These are phyloP conservation scores for Piezodorus guildinii DNA, from an alignment of 1,140 invertebrate genomes.

Conservation along the genomic window DNA sequence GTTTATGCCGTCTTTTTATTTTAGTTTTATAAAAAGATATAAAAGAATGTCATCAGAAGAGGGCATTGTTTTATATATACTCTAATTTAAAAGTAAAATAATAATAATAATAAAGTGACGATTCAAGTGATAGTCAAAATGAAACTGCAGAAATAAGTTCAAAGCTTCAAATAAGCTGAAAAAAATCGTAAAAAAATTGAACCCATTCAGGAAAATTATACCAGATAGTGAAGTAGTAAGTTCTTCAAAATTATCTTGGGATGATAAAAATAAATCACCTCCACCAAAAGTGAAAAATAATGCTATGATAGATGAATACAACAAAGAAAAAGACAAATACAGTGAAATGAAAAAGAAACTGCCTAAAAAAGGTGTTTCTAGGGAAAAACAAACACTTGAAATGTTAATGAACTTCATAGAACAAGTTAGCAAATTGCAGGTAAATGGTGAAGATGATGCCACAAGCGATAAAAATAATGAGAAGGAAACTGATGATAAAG, in stretches of 20 bases:
- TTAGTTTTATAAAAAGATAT: too few species aligned
- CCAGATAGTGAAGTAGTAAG: neutral
- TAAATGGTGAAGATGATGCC: slow-evolving; percentile 33
- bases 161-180: too few species aligned
- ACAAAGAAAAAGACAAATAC: slow-evolving; percentile 1
- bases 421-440: slow-evolving; percentile 49
- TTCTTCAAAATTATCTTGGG: neutral
- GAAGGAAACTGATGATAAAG: slow-evolving; percentile 25
- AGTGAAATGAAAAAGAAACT: neutral
- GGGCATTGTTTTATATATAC: too few species aligned
- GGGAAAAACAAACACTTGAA: slow-evolving; percentile 60
- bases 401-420: slow-evolving; percentile 73
- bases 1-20: too few species aligned
- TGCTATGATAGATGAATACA: neutral
- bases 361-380: slow-evolving; percentile 34
- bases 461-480: slow-evolving; percentile 34
- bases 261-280: neutral
- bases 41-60: too few species aligned
- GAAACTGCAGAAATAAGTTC: neutral
- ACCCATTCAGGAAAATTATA: neutral
- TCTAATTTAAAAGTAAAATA: too few species aligned
- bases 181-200: neutral
- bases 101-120: too few species aligned
- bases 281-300: neutral
- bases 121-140: neutral